Evolutionary conservation across 2,113 vertebrate genomes (phyloP), one percentile per base, ranked within the genome.

Genomic region (Grammomys surdaster): DNA sequence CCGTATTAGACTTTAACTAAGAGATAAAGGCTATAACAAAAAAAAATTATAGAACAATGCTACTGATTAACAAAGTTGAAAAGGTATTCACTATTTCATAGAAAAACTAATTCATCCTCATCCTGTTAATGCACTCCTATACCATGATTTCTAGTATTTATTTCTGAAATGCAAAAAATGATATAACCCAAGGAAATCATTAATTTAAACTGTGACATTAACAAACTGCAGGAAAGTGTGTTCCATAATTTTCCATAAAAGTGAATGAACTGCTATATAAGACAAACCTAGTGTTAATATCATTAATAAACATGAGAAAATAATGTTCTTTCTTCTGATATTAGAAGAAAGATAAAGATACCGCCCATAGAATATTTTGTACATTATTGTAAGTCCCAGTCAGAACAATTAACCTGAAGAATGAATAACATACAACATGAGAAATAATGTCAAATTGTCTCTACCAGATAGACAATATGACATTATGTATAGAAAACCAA

Each of bases 301-400:
- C 6, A 82, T 43, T 36, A n/a, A 31, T 7, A 17, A n/a, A 67
- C 22, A 1, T 46, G 46, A 58, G 65, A 40, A 60, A 1, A 31
- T 70, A 26, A 76, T 77, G 67, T 9, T 48, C 1, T 75, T 65
- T 58, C 13, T n/a, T 77, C n/a, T 31, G 69, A 58, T 14, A 48
- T 40, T 8, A 86, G 17, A 5, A 67, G 54, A 7, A 75, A 56
- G 58, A 12, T 20, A 28, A 46, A 19, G 14, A 46, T 14, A 1
- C 5, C 8, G 11, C 36, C 0, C 28, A 1, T 58, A 19, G 4
- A 22, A 1, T 58, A 3, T 22, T 77, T 7, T 90, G 48, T 16
- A 69, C 11, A 78, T 26, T n/a, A 60, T 2, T 36, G 10, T 31
- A 58, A 85, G 20, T 31, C 16, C 48, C 16, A 58, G 7, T 3